phyloP scores from a whole-genome alignment of 1,140 invertebrate species.

The Drosophila pseudoananassae region DNA sequence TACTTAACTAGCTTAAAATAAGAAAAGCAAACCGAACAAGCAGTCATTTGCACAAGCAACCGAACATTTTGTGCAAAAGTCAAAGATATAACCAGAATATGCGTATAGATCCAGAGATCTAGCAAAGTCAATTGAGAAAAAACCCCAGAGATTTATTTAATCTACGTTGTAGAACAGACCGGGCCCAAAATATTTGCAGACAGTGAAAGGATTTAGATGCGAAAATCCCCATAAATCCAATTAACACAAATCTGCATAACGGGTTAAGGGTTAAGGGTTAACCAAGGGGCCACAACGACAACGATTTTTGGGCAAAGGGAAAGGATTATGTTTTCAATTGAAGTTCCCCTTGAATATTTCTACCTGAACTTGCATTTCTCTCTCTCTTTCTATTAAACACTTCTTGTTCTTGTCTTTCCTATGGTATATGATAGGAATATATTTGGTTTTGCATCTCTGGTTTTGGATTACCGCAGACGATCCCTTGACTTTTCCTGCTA shows the following conservation, averaged over 20 bases:
- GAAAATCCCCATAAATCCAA: conserved; percentile 81
- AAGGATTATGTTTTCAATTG: conserved; percentile 65
- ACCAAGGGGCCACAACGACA: no score
- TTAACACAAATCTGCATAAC: conserved; percentile 83
- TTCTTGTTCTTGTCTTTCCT: not conserved
- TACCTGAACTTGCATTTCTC: not conserved
- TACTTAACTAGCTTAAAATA: not conserved
- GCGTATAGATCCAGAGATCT: not conserved
- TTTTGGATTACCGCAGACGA: conserved; percentile 76
- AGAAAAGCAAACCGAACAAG: not conserved
- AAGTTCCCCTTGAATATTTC: conserved; percentile 24
- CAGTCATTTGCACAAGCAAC: no score
- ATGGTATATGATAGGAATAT: not conserved
- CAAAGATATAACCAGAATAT: conserved; percentile 19
- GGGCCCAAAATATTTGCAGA: conserved; percentile 82
- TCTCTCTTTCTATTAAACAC: not conserved
- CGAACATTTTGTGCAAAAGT: conserved; percentile 14
- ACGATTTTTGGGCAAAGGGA: not conserved
- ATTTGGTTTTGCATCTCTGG: conserved; percentile 16
- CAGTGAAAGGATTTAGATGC: conserved; percentile 79
- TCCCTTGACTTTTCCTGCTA: conserved; percentile 82
- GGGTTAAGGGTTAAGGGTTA: conserved; percentile 25
- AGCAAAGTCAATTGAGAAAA: conserved; percentile 75
- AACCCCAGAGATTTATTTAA: conserved; percentile 69
- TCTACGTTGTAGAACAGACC: conserved; percentile 52